These are phyloP conservation scores for Casuarius casuarius DNA, from an alignment of 2,113 vertebrate species.

Conservation along the genomic window DNA sequence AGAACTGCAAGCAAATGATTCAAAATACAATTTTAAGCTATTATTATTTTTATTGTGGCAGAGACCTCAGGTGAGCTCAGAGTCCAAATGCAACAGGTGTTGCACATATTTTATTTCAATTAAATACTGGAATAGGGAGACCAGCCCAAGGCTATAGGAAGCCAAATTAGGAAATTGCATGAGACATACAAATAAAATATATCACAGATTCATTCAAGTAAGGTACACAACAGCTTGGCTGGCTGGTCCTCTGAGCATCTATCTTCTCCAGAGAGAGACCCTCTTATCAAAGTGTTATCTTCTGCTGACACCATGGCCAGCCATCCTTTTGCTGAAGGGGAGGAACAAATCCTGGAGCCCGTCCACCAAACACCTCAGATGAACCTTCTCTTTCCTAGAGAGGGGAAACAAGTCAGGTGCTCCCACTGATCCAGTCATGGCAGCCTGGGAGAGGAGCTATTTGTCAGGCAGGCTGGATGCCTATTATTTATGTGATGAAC, in stretches of 20 bases:
- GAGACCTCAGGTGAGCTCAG: not conserved
- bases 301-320: not conserved
- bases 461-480: too few species aligned
- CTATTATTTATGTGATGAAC: not conserved
- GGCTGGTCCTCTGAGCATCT: not conserved
- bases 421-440: not conserved
- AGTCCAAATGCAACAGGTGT: not conserved
- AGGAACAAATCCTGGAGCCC: not conserved
- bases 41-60: not conserved
- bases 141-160: not conserved
- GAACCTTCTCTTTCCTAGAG: not conserved
- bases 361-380: not conserved
- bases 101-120: constrained; percentile 16
- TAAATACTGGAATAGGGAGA: not conserved
- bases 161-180: not conserved
- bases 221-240: not conserved
- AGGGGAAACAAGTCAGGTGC: not conserved
- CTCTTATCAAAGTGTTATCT: not conserved
- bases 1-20: not conserved
- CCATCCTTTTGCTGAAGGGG: not conserved
- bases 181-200: not conserved
- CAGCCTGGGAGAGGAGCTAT: not conserved
- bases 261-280: not conserved
- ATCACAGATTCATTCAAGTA: not conserved
- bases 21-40: not conserved